Percentiles rank a stretch among this genome's conserved stretches.
Conservation (phyloP, 2,888 invertebrate species). For the Zaprionus obscuricornis region DNA sequence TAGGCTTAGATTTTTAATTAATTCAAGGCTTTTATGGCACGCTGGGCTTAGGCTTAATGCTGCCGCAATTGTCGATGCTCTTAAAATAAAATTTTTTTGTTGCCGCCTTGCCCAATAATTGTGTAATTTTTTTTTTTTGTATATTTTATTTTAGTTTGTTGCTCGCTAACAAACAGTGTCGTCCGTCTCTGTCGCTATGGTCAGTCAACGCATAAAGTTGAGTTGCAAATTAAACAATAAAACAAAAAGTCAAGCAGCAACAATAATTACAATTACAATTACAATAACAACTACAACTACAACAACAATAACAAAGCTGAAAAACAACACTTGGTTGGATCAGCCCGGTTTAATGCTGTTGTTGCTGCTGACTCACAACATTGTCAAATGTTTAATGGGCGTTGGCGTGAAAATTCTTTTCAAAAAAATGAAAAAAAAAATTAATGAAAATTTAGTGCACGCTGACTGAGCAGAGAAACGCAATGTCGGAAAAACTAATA, state of each 20-base stretch:
- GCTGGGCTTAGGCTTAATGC: constrained; percentile 20
- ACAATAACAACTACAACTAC: not conserved
- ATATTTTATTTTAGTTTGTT: constrained; percentile 6
- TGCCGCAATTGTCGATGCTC: constrained; percentile 36
- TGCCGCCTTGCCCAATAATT: constrained; percentile 64
- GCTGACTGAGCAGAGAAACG: constrained; percentile 32
- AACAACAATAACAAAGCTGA: not conserved
- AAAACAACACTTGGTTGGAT: too few relatives aligned
- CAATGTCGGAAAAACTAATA: too few relatives aligned
- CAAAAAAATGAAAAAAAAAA: constrained; percentile 41
- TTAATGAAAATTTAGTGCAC: constrained; percentile 57
- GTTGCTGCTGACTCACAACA: constrained; percentile 53
- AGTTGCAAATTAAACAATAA: constrained; percentile 59
- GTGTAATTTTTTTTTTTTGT: constrained; percentile 63
- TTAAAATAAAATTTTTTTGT: constrained; percentile 6
- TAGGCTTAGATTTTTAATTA: constrained; percentile 78
- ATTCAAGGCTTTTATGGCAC: constrained; percentile 74
- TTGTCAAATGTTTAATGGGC: constrained; percentile 48
- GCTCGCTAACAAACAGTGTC: constrained; percentile 5
- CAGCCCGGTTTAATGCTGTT: too few relatives aligned
- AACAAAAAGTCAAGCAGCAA: constrained; percentile 43
- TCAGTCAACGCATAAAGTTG: constrained; percentile 40
- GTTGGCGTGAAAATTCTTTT: constrained; percentile 79
- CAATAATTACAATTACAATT: not conserved
- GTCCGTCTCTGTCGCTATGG: constrained; percentile 35